A percentile compares a stretch with the other conserved stretches of the same genome.
Conservation (phyloP, 2,888 invertebrate species). For the Ormyrus rosae region DNA sequence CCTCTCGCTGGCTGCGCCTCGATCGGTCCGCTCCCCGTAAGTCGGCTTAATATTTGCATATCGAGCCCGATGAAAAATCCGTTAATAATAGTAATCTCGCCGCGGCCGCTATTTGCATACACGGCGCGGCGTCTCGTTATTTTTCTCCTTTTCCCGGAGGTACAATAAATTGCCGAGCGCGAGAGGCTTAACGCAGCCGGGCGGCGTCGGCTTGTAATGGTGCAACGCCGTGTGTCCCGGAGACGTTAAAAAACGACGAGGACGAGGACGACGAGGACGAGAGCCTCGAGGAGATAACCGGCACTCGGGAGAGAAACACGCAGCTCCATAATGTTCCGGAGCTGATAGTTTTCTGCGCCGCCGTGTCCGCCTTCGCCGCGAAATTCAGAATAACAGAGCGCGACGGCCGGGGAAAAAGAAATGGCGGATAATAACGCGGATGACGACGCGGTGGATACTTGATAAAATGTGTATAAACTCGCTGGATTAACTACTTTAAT, state of each 20-base stretch:
- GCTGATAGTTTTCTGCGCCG: conserved; percentile 30
- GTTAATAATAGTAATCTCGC: conserved; percentile 54
- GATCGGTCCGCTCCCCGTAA: conserved; percentile 14
- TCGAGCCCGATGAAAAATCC: conserved; percentile 49
- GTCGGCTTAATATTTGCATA: conserved; percentile 43
- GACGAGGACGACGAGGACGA: conserved; percentile 16
- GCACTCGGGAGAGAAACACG: conserved; percentile 16
- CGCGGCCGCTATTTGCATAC: conserved; percentile 50
- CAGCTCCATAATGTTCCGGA: conserved; percentile 36
- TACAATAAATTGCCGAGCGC: conserved; percentile 43
- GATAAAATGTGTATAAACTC: conserved; percentile 43
- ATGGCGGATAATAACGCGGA: background rate
- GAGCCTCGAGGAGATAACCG: background rate
- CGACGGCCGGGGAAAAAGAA: background rate
- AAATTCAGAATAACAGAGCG: conserved; percentile 16
- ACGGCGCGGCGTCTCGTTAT: conserved; percentile 28
- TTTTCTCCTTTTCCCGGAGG: conserved; percentile 31
- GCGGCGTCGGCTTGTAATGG: conserved; percentile 23
- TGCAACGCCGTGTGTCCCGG: conserved; percentile 17
- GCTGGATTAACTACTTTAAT: conserved; percentile 50
- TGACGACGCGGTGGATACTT: conserved; percentile 26
- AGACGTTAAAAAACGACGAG: conserved; percentile 33
- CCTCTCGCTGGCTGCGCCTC: conserved; percentile 32
- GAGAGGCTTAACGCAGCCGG: conserved; percentile 29
- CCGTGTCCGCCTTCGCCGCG: conserved; percentile 3